These are phyloP conservation scores for Arge pagana DNA, from an alignment of 2,888 invertebrate genomes.

Conservation along the genomic window DNA sequence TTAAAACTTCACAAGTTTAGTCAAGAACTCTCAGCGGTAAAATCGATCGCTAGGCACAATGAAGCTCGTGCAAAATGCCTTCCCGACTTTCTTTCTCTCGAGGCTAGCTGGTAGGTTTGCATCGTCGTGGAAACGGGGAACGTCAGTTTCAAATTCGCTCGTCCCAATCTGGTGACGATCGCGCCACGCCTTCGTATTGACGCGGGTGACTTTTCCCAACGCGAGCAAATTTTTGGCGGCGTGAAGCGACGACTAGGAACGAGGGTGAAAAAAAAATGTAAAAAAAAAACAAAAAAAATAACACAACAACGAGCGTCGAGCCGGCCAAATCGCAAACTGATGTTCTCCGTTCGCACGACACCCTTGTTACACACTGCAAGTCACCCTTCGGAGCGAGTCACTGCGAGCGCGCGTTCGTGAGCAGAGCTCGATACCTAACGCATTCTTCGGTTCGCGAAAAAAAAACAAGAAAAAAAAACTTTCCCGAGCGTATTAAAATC, in stretches of 20 bases:
- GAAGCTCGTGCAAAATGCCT: conserved; percentile 34
- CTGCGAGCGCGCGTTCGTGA: conserved; percentile 34
- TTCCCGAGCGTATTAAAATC: conserved; percentile 40
- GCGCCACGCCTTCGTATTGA: too few species aligned
- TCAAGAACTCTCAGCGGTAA: conserved; percentile 51
- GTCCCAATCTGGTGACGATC: too few species aligned
- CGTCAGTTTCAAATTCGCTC: too few species aligned
- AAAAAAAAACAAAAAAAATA: background rate
- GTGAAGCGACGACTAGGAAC: too few species aligned
- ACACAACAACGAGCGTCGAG: too few species aligned
- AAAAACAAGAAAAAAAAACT: conserved; percentile 40
- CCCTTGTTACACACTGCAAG: conserved; percentile 24
- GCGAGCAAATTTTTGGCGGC: too few species aligned
- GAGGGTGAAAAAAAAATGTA: background rate
- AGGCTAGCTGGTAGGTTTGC: conserved; percentile 18
- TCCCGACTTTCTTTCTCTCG: conserved; percentile 17
- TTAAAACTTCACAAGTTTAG: conserved; percentile 35
- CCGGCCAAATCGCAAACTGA: too few species aligned
- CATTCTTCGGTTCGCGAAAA: conserved; percentile 34
- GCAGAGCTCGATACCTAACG: conserved; percentile 37
- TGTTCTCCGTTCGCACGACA: conserved; percentile 11
- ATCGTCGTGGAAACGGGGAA: too few species aligned
- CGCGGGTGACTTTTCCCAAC: too few species aligned
- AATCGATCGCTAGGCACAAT: conserved; percentile 49
- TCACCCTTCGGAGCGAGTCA: conserved; percentile 24